Percentiles rank a stretch among this genome's conserved stretches.
Evolutionary conservation across 2,113 vertebrate species (phyloP).

Genomic region (Albula goreensis): DNA sequence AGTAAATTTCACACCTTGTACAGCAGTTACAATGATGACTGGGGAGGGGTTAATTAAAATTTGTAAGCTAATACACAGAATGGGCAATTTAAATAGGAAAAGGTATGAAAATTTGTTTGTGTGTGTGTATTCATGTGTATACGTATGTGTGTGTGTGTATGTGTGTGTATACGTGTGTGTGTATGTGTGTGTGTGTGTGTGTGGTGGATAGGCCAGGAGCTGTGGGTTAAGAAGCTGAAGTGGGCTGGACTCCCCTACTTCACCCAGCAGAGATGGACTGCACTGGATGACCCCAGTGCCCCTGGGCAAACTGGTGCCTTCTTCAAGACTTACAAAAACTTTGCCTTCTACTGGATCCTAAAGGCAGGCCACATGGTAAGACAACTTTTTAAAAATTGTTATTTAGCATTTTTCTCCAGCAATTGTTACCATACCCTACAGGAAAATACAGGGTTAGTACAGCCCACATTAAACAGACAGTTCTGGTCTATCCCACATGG

Average conservation of each 20-base stretch:
- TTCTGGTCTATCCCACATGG: too few species aligned
- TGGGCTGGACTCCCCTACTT: conserved; percentile 79
- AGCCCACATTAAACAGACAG: too few species aligned
- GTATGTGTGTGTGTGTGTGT: neutral
- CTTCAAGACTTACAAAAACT: conserved; percentile 83
- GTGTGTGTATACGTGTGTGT: neutral
- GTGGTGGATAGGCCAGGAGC: conserved; percentile 80
- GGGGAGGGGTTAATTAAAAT: too few species aligned
- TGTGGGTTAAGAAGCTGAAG: conserved; percentile 84
- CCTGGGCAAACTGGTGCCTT: conserved; percentile 81
- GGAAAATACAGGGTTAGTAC: too few species aligned
- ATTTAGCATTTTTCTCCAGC: too few species aligned
- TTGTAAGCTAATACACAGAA: too few species aligned
- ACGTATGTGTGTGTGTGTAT: too few species aligned
- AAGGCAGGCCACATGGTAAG: conserved; percentile 96
- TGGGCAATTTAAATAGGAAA: too few species aligned
- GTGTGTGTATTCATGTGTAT: neutral
- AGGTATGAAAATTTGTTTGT: neutral
- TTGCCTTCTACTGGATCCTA: conserved; percentile 94
- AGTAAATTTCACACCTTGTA: neutral
- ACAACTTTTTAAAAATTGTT: neutral
- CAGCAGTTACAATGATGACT: too few species aligned
- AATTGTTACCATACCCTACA: too few species aligned
- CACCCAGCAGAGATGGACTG: conserved; percentile 77
- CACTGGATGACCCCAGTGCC: conserved; percentile 70